Evolutionary conservation across 2,797 vertebrate species (phyloP), one percentile per base, ranked within the genome.

Genomic region (Ataeniobius toweri): DNA sequence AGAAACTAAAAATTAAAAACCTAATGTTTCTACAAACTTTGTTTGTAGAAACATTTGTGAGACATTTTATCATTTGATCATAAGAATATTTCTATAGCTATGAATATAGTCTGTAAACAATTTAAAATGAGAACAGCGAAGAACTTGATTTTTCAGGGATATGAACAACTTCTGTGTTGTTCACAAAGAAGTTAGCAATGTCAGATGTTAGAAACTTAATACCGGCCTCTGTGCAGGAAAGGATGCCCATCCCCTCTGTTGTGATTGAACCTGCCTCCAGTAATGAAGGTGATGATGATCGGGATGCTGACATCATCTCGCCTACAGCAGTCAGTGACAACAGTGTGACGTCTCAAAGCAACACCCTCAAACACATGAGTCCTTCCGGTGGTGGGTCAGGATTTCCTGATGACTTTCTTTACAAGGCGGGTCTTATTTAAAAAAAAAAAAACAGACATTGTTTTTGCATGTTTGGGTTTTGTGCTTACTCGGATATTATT

Each of bases 181-280:
- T 14, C 14, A 31, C 28, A n/a, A 0, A 14, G 26, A 28, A 28
- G 26, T 59, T 28, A 28, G 26, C 5, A 14, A 13, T 51, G 13
- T 16, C 2, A 56, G 8, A 18, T 61, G 31, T 20, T 63, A 14
- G 31, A 75, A 14, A 41, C 8, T 3, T 67, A 9, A 22, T 10
- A 36, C 5, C 53, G 46, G 44, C 1, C 76, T 36, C 7, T 65
- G 50, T 65, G 8, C 56, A 96, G 96, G 95, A 96, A 73, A 95
- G 93, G 75, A 95, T 96, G 95, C 91, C 94, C 0, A 98, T 99
- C 53, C 98, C 98, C 24, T 97, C 97, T 0, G 97, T 99, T 28
- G 94, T 99, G 77, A 98, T 99, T 80, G 96, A 99, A 78, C 98
- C 98, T 0, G 98, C 98, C 71, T 99, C 98, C 67, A 99, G 98